Evolutionary conservation across 1,140 invertebrate genomes (phyloP), one percentile per base, ranked within the genome.

Genomic region (Ceratina calcarata): DNA sequence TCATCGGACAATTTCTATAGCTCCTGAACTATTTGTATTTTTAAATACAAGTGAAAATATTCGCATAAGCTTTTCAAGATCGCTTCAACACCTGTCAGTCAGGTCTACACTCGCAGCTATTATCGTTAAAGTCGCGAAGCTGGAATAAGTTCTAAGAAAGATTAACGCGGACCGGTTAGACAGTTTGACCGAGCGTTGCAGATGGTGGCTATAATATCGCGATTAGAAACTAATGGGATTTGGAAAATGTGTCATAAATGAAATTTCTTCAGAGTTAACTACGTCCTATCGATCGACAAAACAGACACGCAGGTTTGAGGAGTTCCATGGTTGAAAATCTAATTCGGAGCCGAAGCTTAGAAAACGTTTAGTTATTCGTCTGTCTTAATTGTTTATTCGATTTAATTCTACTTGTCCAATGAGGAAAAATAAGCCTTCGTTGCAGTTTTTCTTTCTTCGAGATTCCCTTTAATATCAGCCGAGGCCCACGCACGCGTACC

Each of bases 311-410:
- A 8, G 16, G 20, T 13, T 2, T 7, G 53, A 10, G 53, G 22
- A 49, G 73, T 10, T 64, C 77, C 76, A 83, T 78, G 66, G 69
- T 22, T 85, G 53, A 78, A 82, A 86, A 85, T 64, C 83, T 80
- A 84, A 86, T 82, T 66, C 77, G 85, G 65, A 57, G 55, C 32
- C 45, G 79, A 77, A 20, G 71, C 65, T 45, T 81, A 82, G 84
- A 89, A 89, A 89, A 86, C 86, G 85, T 86, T 87, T 78, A 60
- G 83, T 88, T 91, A 90, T 90, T 91, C 89, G 83, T 85, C 6
- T 79, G 45, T 71, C 84, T 74, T 73, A 78, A 85, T 88, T 87
- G 82, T 77, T 87, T 86, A 86, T 87, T 85, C 82, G 82, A 90
- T 88, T 86, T 86, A 83, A 88, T 90, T 80, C 79, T 70, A 77